Evolutionary conservation across 2,888 invertebrate genomes (phyloP).

Genomic region (Endotricha flammealis): DNA sequence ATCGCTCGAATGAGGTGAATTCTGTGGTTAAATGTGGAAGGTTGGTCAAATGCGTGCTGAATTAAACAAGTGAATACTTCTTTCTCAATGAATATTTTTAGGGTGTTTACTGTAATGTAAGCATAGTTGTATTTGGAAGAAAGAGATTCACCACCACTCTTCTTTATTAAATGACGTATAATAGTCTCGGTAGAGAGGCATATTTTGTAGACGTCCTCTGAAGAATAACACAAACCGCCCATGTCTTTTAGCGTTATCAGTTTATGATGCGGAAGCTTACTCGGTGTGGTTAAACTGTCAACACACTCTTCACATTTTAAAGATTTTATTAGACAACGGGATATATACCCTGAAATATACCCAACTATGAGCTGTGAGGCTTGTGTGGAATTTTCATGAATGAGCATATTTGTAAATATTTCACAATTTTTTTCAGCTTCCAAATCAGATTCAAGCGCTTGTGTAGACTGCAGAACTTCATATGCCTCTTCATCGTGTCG

Average conservation of each 20-base stretch:
- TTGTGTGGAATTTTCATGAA: not conserved
- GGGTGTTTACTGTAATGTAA: not conserved
- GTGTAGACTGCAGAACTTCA: constrained; percentile 4
- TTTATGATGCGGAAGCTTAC: constrained; percentile 17
- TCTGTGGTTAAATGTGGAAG: constrained; percentile 6
- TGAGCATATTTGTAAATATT: constrained; percentile 10
- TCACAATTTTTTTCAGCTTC: constrained; percentile 8
- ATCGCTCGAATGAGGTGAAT: not conserved
- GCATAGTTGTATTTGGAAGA: not conserved
- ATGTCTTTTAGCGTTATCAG: constrained; percentile 19
- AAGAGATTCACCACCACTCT: not conserved
- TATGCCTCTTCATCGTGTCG: not conserved
- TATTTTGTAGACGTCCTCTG: constrained; percentile 19
- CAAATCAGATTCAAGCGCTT: constrained; percentile 6
- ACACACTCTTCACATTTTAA: too few relatives aligned
- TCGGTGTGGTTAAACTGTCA: constrained; percentile 7
- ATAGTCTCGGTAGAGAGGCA: constrained; percentile 17
- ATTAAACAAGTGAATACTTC: too few relatives aligned
- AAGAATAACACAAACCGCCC: constrained; percentile 18
- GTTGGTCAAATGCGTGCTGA: too few relatives aligned
- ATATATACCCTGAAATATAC: constrained; percentile 4
- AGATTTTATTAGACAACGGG: not conserved
- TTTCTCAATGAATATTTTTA: not conserved
- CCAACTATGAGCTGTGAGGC: constrained; percentile 3
- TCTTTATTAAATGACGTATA: constrained; percentile 9